phyloP scores from a whole-genome alignment of 2,113 vertebrate genomes.

The Lampris incognitus region DNA sequence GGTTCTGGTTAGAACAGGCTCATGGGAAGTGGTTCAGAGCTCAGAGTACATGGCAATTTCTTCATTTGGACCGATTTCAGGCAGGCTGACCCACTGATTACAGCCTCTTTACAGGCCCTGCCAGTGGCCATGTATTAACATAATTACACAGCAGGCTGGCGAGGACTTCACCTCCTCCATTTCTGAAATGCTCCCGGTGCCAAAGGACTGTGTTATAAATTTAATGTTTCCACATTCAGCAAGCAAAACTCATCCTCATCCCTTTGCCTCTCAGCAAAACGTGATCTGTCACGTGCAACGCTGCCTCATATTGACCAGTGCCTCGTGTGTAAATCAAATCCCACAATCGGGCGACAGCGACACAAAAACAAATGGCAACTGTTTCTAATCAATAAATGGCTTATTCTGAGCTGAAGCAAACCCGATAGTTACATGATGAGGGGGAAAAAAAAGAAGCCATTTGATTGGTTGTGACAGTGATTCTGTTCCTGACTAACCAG shows the following conservation, averaged over 20 bases:
- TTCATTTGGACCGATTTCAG: conserved; percentile 64
- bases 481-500: background rate
- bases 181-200: conserved; percentile 7
- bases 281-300: background rate
- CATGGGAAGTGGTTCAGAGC: conserved; percentile 65
- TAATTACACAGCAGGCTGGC: conserved; percentile 61
- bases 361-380: background rate
- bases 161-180: conserved; percentile 27
- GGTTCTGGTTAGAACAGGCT: conserved; percentile 60
- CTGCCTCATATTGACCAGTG: background rate
- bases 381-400: conserved; percentile 41
- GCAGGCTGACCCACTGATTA: conserved; percentile 68
- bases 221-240: conserved; percentile 22
- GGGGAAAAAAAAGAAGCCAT: background rate
- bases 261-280: background rate
- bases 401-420: conserved; percentile 17
- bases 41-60: conserved; percentile 63
- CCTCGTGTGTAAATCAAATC: conserved; percentile 45
- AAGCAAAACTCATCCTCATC: background rate
- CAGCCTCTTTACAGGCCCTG: conserved; percentile 40
- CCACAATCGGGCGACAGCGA: conserved; percentile 6
- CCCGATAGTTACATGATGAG: background rate
- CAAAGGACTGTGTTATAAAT: conserved; percentile 8
- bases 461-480: background rate
- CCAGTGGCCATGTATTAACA: conserved; percentile 48